phyloP scores from a whole-genome alignment of 2,113 vertebrate genomes.

The Macquaria australasica region DNA sequence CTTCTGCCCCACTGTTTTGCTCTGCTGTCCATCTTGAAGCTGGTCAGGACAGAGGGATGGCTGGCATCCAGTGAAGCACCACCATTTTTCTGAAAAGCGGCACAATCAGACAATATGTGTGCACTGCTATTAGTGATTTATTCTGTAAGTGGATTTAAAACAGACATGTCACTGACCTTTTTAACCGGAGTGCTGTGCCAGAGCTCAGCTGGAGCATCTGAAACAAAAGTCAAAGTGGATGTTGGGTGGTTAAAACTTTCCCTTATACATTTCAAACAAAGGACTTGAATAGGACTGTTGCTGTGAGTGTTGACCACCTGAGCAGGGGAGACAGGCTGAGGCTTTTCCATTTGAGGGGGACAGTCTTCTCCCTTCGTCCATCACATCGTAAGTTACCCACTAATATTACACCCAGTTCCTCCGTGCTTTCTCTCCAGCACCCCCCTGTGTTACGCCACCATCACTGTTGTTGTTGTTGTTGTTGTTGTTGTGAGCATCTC shows the following conservation, averaged over 20 bases:
- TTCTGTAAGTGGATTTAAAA: neutral
- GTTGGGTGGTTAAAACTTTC: neutral
- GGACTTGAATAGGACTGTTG: neutral
- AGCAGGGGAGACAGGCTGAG: neutral
- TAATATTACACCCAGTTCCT: neutral
- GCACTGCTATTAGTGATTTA: neutral
- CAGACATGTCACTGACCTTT: constrained; percentile 23
- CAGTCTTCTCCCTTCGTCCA: constrained; percentile 43
- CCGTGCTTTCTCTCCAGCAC: neutral
- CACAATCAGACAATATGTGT: neutral
- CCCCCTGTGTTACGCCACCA: neutral
- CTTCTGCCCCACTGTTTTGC: neutral
- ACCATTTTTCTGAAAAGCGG: constrained; percentile 29
- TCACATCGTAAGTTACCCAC: constrained; percentile 19
- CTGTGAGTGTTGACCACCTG: constrained; percentile 42
- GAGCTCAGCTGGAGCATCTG: constrained; percentile 37
- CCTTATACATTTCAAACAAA: neutral
- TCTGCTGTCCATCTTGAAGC: constrained; percentile 25
- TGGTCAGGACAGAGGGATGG: neutral
- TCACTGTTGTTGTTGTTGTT: neutral
- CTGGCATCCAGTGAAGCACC: neutral
- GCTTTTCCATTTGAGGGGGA: neutral
- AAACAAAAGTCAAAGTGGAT: constrained; percentile 10
- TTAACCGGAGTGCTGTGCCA: constrained; percentile 70
- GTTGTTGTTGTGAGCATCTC: neutral